These are phyloP conservation scores for Drosophila longiperda DNA, from an alignment of 2,888 invertebrate species.

Conservation along the genomic window DNA sequence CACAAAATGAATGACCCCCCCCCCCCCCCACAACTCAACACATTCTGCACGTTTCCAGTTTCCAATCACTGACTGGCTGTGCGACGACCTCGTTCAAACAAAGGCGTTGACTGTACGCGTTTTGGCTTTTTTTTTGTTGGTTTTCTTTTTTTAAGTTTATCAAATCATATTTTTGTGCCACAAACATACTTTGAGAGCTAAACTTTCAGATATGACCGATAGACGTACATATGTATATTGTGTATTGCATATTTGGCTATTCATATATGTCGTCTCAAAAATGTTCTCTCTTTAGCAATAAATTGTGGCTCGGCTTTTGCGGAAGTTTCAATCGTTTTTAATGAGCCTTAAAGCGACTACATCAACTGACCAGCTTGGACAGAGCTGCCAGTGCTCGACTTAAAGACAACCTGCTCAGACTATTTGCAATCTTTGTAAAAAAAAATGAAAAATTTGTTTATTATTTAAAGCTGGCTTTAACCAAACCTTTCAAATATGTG, in stretches of 20 bases:
- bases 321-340: constrained; percentile 76
- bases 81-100: constrained; percentile 18
- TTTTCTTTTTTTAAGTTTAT: background rate
- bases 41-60: too few relatives aligned
- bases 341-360: constrained; percentile 42
- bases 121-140: background rate
- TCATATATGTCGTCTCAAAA: constrained; percentile 9
- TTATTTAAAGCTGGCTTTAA: background rate
- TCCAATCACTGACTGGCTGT: constrained; percentile 7
- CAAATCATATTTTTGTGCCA: constrained; percentile 7
- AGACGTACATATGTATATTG: background rate
- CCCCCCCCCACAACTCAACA: background rate
- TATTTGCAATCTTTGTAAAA: background rate
- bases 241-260: background rate
- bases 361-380: background rate
- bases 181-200: constrained; percentile 19
- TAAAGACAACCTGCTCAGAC: constrained; percentile 1
- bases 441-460: background rate
- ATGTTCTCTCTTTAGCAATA: constrained; percentile 9
- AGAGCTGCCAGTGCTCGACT: background rate
- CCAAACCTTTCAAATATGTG: background rate
- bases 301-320: constrained; percentile 26
- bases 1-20: background rate
- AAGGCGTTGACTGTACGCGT: constrained; percentile 14
- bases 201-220: constrained; percentile 6